A percentile compares a stretch with the other conserved stretches of the same genome.
phyloP scores from a whole-genome alignment of 2,888 invertebrate species.

The Hololepta plana region DNA sequence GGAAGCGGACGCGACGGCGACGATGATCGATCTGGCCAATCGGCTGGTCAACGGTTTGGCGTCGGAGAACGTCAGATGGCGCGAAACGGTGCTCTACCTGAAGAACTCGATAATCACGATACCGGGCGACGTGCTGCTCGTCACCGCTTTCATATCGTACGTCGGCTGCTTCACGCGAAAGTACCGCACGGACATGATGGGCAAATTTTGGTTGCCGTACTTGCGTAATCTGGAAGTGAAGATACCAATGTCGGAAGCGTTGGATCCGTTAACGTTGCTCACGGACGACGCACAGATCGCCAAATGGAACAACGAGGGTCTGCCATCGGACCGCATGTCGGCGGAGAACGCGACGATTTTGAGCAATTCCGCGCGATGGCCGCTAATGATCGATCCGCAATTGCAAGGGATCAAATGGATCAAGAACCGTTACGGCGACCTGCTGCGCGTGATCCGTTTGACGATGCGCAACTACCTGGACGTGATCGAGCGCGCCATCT shows the following conservation, averaged over 20 bases:
- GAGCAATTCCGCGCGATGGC: constrained; percentile 80
- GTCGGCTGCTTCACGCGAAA: constrained; percentile 82
- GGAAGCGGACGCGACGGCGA: constrained; percentile 79
- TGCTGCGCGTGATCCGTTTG: constrained; percentile 57
- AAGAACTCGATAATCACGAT: constrained; percentile 55
- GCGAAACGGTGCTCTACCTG: constrained; percentile 38
- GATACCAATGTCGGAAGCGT: constrained; percentile 60
- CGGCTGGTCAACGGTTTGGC: constrained; percentile 81
- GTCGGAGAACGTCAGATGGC: constrained; percentile 79
- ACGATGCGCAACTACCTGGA: constrained; percentile 73
- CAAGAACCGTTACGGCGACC: constrained; percentile 63
- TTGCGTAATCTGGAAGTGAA: constrained; percentile 49
- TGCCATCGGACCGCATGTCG: constrained; percentile 87
- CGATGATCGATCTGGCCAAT: constrained; percentile 81
- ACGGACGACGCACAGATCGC: constrained; percentile 88
- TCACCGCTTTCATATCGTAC: constrained; percentile 88
- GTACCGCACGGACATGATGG: constrained; percentile 61
- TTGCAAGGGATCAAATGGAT: constrained; percentile 88
- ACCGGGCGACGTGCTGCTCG: constrained; percentile 76
- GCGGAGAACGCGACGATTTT: constrained; percentile 88
- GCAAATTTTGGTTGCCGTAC: constrained; percentile 65
- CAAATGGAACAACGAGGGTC: constrained; percentile 84
- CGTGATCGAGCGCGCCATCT: constrained; percentile 45
- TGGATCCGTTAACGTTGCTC: constrained; percentile 70
- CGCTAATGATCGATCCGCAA: constrained; percentile 90